phyloP scores from a whole-genome alignment of 2,797 vertebrate species.

The Catharus ustulatus region DNA sequence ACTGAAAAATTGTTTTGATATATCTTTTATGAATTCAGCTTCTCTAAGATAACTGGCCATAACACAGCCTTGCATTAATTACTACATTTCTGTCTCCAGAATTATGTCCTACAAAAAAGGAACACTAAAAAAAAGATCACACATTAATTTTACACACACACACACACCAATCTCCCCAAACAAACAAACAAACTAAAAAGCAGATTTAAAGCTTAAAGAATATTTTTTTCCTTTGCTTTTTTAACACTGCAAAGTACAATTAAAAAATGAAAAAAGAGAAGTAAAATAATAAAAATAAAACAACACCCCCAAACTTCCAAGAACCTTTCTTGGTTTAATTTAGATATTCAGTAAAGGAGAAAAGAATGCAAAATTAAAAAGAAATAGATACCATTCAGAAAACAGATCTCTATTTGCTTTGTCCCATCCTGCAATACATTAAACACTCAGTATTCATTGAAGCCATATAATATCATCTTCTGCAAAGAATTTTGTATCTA shows the following conservation, averaged over 20 bases:
- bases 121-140: neutral
- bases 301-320: neutral
- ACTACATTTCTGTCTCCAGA: neutral
- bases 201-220: neutral
- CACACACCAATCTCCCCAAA: no score
- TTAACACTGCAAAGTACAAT: neutral
- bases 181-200: accelerated
- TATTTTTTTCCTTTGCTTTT: neutral
- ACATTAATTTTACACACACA: neutral
- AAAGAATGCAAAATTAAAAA: neutral
- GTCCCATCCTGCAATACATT: accelerated
- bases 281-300: accelerated
- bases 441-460: neutral
- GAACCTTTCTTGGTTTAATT: neutral
- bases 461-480: neutral
- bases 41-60: neutral
- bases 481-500: neutral
- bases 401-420: neutral
- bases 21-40: conserved; percentile 38
- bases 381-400: accelerated
- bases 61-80: conserved; percentile 36
- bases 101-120: conserved; percentile 9
- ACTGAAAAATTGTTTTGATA: conserved; percentile 42
- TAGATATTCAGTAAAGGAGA: neutral
- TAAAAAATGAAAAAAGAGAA: neutral